Conservation (phyloP, 2,888 invertebrate species). For the Volucella inanis region DNA sequence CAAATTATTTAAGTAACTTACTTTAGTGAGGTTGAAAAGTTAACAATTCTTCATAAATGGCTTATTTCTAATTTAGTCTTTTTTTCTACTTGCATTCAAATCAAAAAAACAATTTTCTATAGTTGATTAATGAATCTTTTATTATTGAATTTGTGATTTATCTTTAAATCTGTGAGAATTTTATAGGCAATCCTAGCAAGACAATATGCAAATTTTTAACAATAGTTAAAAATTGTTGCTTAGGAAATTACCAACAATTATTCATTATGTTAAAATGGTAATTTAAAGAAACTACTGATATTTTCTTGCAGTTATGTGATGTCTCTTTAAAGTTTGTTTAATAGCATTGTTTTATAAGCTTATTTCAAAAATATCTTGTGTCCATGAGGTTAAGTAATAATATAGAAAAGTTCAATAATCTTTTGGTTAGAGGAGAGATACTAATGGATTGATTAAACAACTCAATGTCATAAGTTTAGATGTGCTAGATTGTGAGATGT, state of each 20-base stretch:
- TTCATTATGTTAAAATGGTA: background rate
- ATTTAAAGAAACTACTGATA: background rate
- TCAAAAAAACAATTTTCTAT: slow-evolving; percentile 21
- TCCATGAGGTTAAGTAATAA: background rate
- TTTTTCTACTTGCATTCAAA: slow-evolving; percentile 10
- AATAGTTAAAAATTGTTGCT: background rate
- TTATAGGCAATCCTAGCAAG: too few relatives aligned
- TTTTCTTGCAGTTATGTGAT: too few relatives aligned
- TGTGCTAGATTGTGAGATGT: background rate
- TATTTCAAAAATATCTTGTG: background rate
- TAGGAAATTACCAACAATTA: background rate
- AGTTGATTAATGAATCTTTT: slow-evolving; percentile 14
- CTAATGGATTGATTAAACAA: slow-evolving; percentile 13
- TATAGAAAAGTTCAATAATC: slow-evolving; percentile 14
- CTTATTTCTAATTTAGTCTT: slow-evolving; percentile 15
- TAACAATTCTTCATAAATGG: slow-evolving; percentile 6
- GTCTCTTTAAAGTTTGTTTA: too few relatives aligned
- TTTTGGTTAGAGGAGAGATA: slow-evolving; percentile 5
- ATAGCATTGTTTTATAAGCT: too few relatives aligned
- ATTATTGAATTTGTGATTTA: slow-evolving; percentile 9
- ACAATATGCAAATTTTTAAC: background rate
- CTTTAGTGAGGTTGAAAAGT: background rate
- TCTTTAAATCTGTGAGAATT: slow-evolving; percentile 14
- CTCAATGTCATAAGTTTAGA: background rate
- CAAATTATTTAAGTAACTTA: slow-evolving; percentile 20